Conservation (phyloP, 2,113 vertebrate species). For the Paratilapia polleni region DNA sequence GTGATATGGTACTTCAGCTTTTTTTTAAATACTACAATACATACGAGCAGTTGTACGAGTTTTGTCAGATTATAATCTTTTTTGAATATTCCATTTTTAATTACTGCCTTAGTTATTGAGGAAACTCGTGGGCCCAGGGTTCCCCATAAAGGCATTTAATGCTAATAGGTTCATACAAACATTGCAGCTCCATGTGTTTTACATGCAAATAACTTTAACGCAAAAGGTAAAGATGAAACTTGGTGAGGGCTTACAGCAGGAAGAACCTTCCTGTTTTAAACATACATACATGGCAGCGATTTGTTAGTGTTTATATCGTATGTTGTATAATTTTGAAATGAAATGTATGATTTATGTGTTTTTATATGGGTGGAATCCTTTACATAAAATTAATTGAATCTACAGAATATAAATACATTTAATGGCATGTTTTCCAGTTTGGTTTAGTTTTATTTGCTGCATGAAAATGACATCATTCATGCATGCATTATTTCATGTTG, state of each 20-base stretch:
- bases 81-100: too few relatives aligned
- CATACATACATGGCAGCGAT: not conserved
- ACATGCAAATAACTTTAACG: too few relatives aligned
- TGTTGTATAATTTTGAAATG: too few relatives aligned
- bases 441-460: not conserved
- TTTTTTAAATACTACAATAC: too few relatives aligned
- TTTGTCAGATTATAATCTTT: not conserved
- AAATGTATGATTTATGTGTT: not conserved
- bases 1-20: not conserved
- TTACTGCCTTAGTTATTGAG: not conserved
- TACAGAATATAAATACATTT: not conserved
- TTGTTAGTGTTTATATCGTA: not conserved
- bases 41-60: not conserved
- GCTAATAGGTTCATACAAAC: not conserved
- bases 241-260: too few relatives aligned
- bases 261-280: not conserved
- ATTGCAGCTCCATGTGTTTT: accelerated
- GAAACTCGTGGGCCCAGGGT: not conserved
- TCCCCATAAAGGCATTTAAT: not conserved
- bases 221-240: too few relatives aligned
- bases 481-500: too few relatives aligned
- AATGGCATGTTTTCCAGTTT: not conserved
- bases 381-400: too few relatives aligned
- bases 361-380: too few relatives aligned
- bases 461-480: not conserved